Base-by-base conservation (phyloP, 2,113 vertebrate species). In the Eudyptes chrysolophus region DNA sequence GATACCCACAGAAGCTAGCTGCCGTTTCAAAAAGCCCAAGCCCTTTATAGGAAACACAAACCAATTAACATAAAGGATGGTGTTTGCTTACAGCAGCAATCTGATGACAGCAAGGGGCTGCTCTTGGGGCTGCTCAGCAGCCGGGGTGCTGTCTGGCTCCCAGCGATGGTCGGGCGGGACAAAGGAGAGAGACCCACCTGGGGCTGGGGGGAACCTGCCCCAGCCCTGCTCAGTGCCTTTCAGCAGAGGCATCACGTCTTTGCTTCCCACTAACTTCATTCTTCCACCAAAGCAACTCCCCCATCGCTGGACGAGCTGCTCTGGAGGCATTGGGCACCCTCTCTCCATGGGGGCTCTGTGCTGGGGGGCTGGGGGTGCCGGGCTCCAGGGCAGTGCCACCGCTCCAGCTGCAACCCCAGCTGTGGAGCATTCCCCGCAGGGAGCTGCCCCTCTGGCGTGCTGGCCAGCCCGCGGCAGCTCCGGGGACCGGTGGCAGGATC, bases 111-210 rank as follows among this genome's bases (percentile, higher is more conserved):
- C 25, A 13, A 32, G 58, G 36, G 36, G 14, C 9, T 30, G 38
- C 38, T 40, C 52, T 13, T 3, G 34, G 36, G 29, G 4, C 60
- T 42, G 58, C 49, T 10, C 9, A 6, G 61, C 25, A 26, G 51
- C 16, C 1, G 3, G 26, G 18, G 12, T 12, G 18, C 52, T 58
- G 84, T 30, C 24, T 5, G 29, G n/a, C n/a, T 42, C 42, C 11
- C 68, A 6, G 13, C 2, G 2, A 6, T 1, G 34, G 29, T 4
- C 16, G 2, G 30, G 14, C 1, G 1, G 24, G 79, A 24, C 0
- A 2, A 46, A 13, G 54, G 38, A 13, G 7, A 19, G 11, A 20
- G 19, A 44, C 38, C 38, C 57, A 14, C 30, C 57, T 7, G 19
- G 36, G 68, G 30, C 29, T 22, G 27, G 8, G 38, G 16, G 14